Conservation (phyloP, 2,113 vertebrate genomes). For the Triplophysa dalaica region DNA sequence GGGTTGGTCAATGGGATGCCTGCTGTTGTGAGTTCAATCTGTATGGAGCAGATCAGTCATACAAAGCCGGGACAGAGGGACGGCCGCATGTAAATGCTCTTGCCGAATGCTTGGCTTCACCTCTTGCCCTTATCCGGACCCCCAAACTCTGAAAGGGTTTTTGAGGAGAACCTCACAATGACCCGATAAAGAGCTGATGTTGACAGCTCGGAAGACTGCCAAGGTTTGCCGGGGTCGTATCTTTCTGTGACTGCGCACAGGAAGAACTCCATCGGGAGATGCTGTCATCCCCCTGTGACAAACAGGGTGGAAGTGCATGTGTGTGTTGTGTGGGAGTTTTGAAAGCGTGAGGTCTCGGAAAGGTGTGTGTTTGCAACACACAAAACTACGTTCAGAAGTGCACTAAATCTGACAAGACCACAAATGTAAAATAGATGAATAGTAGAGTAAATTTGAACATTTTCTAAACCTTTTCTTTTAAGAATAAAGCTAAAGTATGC, state of each 20-base stretch:
- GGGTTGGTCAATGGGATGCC: constrained; percentile 27
- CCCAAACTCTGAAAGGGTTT: constrained; percentile 50
- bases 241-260: constrained; percentile 28
- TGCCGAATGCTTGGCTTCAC: constrained; percentile 24
- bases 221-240: constrained; percentile 8
- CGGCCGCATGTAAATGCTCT: constrained; percentile 46
- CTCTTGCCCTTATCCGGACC: constrained; percentile 50
- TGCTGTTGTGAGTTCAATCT: constrained; percentile 15
- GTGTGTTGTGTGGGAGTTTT: background rate
- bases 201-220: constrained; percentile 38
- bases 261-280: constrained; percentile 31
- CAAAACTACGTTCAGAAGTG: background rate
- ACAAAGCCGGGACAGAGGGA: constrained; percentile 33
- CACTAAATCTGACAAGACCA: background rate
- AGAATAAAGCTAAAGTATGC: too few species aligned
- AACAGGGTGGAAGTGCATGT: constrained; percentile 13
- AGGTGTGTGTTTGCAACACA: too few species aligned
- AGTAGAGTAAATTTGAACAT: too few species aligned
- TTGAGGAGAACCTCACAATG: constrained; percentile 54
- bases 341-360: too few species aligned
- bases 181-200: constrained; percentile 48
- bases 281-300: constrained; percentile 23
- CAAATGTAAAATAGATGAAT: background rate
- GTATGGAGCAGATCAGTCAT: constrained; percentile 32
- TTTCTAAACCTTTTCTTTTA: too few species aligned